These are phyloP conservation scores for Eurois occulta DNA, from an alignment of 2,888 invertebrate genomes.

Conservation along the genomic window DNA sequence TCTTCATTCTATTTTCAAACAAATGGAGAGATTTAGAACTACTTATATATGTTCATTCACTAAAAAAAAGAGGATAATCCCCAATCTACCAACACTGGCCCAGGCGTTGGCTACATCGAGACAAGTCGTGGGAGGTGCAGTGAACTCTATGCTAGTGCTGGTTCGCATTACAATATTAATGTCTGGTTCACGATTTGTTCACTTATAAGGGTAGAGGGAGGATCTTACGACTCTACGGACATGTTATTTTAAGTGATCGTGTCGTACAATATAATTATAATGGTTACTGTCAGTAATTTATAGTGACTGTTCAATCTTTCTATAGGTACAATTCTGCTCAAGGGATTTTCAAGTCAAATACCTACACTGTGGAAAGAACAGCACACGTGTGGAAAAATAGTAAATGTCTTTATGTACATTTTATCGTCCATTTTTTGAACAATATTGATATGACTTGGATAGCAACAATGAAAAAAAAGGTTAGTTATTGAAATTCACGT, in stretches of 20 bases:
- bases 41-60: no score
- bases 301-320: neutral
- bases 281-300: neutral
- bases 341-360: neutral
- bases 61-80: no score
- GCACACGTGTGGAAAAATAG: neutral
- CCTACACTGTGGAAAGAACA: neutral
- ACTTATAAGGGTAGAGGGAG: conserved; percentile 18
- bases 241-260: conserved; percentile 12
- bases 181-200: conserved; percentile 34
- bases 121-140: conserved; percentile 52
- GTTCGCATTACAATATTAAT: conserved; percentile 35
- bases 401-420: neutral
- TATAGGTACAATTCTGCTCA: neutral
- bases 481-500: neutral
- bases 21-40: neutral
- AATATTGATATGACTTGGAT: neutral
- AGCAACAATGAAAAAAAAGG: neutral
- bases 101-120: neutral
- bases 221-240: neutral
- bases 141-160: conserved; percentile 33
- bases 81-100: neutral
- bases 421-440: conserved; percentile 1
- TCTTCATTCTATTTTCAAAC: neutral
- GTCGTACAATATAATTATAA: neutral